Evolutionary conservation across 2,888 invertebrate species (phyloP).

Genomic region (Volucella inanis): DNA sequence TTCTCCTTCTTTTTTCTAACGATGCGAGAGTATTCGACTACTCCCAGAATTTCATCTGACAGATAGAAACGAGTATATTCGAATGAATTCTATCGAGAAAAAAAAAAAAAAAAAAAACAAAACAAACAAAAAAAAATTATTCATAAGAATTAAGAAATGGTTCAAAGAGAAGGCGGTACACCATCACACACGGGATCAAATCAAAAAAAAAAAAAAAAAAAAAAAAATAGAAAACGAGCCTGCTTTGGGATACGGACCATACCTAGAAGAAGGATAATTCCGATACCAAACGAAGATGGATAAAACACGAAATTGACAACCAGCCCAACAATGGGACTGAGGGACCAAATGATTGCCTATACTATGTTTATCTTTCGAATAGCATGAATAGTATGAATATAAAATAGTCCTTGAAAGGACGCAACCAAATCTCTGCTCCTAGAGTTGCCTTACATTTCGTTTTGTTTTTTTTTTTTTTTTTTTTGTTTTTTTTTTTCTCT

Average conservation of each 20-base stretch:
- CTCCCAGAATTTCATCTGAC: constrained; percentile 29
- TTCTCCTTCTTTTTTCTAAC: constrained; percentile 13
- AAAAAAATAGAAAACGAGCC: constrained; percentile 32
- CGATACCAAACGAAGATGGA: constrained; percentile 72
- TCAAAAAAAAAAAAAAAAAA: constrained; percentile 3
- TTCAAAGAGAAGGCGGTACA: constrained; percentile 27
- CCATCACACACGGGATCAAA: constrained; percentile 26
- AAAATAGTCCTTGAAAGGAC: constrained; percentile 75
- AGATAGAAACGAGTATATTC: constrained; percentile 23
- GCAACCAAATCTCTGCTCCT: constrained; percentile 66
- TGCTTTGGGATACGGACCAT: constrained; percentile 44
- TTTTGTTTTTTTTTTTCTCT: constrained; percentile 31
- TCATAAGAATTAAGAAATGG: constrained; percentile 73
- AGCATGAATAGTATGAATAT: constrained; percentile 75
- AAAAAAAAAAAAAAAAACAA: constrained; percentile 51
- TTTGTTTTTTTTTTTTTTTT: constrained; percentile 20
- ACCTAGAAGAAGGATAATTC: constrained; percentile 65
- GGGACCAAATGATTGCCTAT: constrained; percentile 74
- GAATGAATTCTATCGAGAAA: too few relatives aligned
- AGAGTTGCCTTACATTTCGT: constrained; percentile 20
- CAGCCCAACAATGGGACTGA: constrained; percentile 73
- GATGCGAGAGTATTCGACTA: not conserved
- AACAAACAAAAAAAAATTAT: constrained; percentile 64
- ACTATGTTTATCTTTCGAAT: constrained; percentile 74
- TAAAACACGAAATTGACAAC: constrained; percentile 75